Evolutionary conservation across 2,113 vertebrate genomes (phyloP).

Genomic region (Myanophis thanlyinensis): DNA sequence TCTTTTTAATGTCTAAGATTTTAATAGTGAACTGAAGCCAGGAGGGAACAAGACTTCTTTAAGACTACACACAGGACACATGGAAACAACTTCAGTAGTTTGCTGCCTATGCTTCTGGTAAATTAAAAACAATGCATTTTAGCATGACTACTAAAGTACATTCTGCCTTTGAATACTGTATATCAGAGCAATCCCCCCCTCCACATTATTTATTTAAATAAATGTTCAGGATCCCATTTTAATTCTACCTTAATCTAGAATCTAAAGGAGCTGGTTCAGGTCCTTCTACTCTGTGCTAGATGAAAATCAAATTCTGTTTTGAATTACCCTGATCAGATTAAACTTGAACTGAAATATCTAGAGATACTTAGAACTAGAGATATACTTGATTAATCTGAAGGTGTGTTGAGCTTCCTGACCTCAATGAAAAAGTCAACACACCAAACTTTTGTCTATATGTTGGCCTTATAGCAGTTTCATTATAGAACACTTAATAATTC

Average conservation of each 20-base stretch:
- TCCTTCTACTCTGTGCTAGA: not conserved
- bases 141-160: not conserved
- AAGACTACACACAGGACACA: not conserved
- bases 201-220: not conserved
- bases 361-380: not conserved
- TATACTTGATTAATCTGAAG: not conserved
- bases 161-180: not conserved
- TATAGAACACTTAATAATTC: not conserved
- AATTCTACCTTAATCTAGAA: not conserved
- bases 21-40: not conserved
- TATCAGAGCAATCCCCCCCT: not conserved
- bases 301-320: not conserved
- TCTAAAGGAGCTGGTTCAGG: not conserved
- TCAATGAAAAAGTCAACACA: not conserved
- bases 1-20: not conserved
- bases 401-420: not conserved
- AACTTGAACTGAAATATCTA: not conserved
- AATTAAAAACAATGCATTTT: not conserved
- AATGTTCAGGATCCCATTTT: not conserved
- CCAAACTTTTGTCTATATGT: not conserved
- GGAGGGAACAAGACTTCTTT: not conserved
- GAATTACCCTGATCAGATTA: not conserved
- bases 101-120: not conserved
- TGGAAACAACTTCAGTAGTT: not conserved
- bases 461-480: not conserved